Base-by-base conservation (phyloP, 2,113 vertebrate genomes). In the Oreochromis niloticus region DNA sequence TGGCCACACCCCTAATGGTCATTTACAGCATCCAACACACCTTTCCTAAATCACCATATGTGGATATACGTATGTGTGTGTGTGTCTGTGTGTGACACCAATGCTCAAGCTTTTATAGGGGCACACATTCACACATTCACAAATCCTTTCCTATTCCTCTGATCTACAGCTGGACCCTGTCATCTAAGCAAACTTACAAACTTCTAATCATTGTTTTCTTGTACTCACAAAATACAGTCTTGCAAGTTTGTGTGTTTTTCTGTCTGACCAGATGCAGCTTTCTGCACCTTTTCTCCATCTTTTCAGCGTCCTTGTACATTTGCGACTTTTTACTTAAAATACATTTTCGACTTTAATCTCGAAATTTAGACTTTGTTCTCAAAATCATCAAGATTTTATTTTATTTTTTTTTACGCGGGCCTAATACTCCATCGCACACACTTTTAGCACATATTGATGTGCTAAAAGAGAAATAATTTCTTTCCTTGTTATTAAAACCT, bases 361-460 rank as follows among this genome's bases (percentile, higher is more conserved):
- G 1, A 54, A n/a, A 54, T 54, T n/a, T 54, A n/a, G 9, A 54
- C 19, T 54, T 54, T 54, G n/a, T 54, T 54, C 50, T n/a, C 9
- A n/a, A 54, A 54, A 54, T 52, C 9, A 52, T 52, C 50, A n/a
- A 10, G 17, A n/a, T 22, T 22, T 22, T 22, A n/a, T 52, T 52
- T 24, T 24, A 0, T n/a, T 54, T 54, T 54, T 36, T 36, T 36
- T n/a, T 54, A 34, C 1, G 1, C 1, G 3, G 19, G 19, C 4
- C 19, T n/a, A 52, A 52, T 52, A 52, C 19, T 54, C 9, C 50
- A 52, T 9, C 19, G 9, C 9, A n/a, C 50, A 54, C 19, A 17
- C 16, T 8, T 50, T 50, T 19, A n/a, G 4, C 19, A 54, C 5
- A 54, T 54, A 54, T n/a, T n/a, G 19, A 54, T n/a, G 50, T 54